These are phyloP conservation scores for Chiridota heheva DNA, from an alignment of 35 echinoderm and acorn worm genomes.

Conservation along the genomic window DNA sequence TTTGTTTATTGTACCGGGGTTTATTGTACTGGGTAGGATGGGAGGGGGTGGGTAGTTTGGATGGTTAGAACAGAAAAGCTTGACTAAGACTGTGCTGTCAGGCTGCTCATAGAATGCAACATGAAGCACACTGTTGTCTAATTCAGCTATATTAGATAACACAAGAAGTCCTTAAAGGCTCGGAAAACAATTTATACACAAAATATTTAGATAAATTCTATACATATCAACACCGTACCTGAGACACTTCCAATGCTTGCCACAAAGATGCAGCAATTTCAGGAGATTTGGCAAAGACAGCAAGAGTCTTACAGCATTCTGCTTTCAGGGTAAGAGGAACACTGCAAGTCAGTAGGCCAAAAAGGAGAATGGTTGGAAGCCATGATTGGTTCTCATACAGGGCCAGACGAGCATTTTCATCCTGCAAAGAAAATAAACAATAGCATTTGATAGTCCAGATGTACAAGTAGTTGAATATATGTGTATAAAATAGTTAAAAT, in stretches of 20 bases:
- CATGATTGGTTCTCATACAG: slow-evolving; percentile 96
- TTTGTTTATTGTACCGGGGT: no score
- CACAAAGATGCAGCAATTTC: slow-evolving; percentile 81
- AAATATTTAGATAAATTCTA: no score
- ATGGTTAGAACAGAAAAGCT: no score
- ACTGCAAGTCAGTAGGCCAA: slow-evolving; percentile 85
- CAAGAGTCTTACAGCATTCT: slow-evolving; percentile 74
- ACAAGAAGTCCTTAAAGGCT: no score
- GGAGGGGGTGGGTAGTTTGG: no score
- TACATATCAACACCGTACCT: no score
- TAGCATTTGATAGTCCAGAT: background rate
- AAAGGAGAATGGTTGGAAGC: slow-evolving; percentile 76
- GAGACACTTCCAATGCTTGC: slow-evolving; percentile 90
- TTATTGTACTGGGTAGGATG: no score
- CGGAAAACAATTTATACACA: no score
- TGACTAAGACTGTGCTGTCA: no score
- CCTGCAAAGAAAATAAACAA: slow-evolving; percentile 37
- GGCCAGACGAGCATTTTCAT: slow-evolving; percentile 72
- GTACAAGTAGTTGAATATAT: background rate
- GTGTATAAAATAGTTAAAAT: background rate
- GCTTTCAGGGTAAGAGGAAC: slow-evolving; percentile 85
- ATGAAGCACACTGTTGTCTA: no score
- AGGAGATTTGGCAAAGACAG: slow-evolving; percentile 80
- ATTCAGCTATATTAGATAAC: no score
- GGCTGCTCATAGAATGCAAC: no score